Conservation (phyloP, 1,140 invertebrate species). For the Eupristina koningsbergeri region DNA sequence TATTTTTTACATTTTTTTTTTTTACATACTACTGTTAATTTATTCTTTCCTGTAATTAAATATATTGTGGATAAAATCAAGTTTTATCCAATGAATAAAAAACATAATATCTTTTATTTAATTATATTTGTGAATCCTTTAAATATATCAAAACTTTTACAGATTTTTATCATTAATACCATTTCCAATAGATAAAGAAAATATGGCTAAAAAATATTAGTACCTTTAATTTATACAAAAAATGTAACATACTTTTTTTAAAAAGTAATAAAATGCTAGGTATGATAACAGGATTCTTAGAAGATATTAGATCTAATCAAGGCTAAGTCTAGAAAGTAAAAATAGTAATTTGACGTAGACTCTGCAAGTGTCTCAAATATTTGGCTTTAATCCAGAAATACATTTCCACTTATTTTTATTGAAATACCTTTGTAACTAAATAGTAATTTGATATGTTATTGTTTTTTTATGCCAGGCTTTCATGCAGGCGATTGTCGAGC, state of each 20-base stretch:
- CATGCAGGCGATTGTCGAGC: constrained; percentile 84
- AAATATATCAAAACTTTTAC: no score
- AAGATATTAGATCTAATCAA: constrained; percentile 9
- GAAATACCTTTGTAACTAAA: constrained; percentile 8
- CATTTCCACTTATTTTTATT: constrained; percentile 36
- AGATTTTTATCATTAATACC: no score
- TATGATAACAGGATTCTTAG: not conserved
- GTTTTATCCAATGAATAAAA: no score
- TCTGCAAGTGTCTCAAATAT: not conserved
- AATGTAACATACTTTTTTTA: no score
- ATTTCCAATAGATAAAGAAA: no score
- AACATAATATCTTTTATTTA: no score
- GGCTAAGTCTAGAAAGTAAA: constrained; percentile 43
- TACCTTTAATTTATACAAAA: no score
- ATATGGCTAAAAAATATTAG: not conserved
- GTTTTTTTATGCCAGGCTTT: constrained; percentile 74
- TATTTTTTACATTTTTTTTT: no score
- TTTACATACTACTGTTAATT: no score
- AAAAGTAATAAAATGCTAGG: not conserved
- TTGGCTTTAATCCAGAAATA: constrained; percentile 31
- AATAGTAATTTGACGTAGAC: constrained; percentile 42
- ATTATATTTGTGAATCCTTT: no score
- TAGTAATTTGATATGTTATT: constrained; percentile 1
- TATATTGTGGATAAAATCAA: no score
- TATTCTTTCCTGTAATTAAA: no score